Percentiles rank a stretch among this genome's conserved stretches.
Evolutionary conservation across 2,797 vertebrate genomes (phyloP).

Genomic region (Zalophus californianus): DNA sequence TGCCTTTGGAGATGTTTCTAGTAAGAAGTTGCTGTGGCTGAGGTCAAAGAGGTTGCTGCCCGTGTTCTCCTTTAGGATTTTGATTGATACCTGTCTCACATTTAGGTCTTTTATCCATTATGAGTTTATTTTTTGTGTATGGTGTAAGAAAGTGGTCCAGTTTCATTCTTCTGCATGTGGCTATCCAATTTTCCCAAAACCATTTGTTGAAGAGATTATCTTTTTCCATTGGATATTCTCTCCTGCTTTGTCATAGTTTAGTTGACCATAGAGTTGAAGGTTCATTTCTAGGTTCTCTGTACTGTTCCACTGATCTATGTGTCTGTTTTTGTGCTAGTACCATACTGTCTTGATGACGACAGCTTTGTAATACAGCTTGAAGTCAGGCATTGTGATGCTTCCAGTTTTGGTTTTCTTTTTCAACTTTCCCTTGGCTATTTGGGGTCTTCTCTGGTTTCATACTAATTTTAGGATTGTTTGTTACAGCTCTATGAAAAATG

Average conservation of each 20-base stretch:
- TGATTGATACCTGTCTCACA: too few relatives aligned
- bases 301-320: background rate
- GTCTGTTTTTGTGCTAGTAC: background rate
- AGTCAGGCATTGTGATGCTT: background rate
- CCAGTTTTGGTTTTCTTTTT: background rate
- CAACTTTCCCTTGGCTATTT: background rate
- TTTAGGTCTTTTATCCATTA: too few relatives aligned
- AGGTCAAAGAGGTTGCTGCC: too few relatives aligned
- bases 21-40: background rate
- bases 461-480: background rate
- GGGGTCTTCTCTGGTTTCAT: background rate
- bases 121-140: too few relatives aligned
- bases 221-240: too few relatives aligned
- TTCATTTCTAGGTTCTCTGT: background rate
- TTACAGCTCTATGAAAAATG: background rate
- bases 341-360: background rate
- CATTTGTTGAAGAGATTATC: too few relatives aligned
- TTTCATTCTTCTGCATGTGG: too few relatives aligned
- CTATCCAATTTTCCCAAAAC: too few relatives aligned
- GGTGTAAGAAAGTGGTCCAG: too few relatives aligned
- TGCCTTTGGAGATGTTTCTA: background rate
- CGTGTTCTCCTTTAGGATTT: too few relatives aligned
- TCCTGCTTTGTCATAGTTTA: background rate
- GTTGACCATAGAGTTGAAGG: background rate
- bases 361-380: background rate